Conservation (phyloP, 2,797 vertebrate species). For the Acanthurus leucopareius region DNA sequence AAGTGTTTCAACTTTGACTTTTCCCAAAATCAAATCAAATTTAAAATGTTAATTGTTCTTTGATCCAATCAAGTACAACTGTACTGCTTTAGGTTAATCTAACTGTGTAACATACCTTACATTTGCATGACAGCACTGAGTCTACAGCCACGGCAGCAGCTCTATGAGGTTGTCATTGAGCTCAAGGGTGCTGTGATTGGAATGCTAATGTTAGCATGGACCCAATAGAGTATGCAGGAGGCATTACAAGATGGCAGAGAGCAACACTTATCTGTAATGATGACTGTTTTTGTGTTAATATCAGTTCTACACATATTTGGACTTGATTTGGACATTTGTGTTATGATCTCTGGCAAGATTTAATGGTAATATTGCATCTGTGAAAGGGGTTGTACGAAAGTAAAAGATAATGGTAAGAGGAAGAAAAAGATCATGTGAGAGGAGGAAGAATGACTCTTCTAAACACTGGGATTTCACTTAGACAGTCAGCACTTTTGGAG, state of each 20-base stretch:
- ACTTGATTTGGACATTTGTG: too few relatives aligned
- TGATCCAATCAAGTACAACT: not conserved
- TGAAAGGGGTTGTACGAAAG: not conserved
- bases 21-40: not conserved
- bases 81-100: not conserved
- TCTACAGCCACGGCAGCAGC: not conserved
- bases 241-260: too few relatives aligned
- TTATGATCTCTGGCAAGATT: too few relatives aligned
- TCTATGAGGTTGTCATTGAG: not conserved
- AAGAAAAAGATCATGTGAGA: not conserved
- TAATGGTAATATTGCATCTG: too few relatives aligned
- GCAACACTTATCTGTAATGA: too few relatives aligned
- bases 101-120: not conserved
- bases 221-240: too few relatives aligned
- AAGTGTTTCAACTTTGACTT: not conserved
- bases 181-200: not conserved
- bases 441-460: not conserved
- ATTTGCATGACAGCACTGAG: not conserved
- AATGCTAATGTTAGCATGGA: not conserved
- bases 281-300: too few relatives aligned
- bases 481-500: too few relatives aligned
- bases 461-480: slow-evolving; percentile 1
- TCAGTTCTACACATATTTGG: too few relatives aligned
- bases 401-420: not conserved
- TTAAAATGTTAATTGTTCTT: not conserved